Evolutionary conservation across 2,797 vertebrate genomes (phyloP).

Genomic region (Cetoscarus ocellatus): DNA sequence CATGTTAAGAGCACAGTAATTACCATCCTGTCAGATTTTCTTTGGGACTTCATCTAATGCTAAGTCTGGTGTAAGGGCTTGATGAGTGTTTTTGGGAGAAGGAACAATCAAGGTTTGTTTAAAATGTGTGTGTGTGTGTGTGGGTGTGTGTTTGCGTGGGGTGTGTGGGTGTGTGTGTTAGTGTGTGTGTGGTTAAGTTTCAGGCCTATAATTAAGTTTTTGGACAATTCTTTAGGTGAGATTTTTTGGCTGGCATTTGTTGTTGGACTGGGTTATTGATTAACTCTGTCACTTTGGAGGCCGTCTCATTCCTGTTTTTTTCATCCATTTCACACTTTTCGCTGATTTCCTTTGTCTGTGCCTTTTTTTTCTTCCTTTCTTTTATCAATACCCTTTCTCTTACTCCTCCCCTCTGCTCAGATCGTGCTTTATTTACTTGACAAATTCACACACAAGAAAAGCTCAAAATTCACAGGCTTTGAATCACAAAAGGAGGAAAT

Average conservation of each 20-base stretch:
- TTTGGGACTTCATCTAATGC: slow-evolving; percentile 69
- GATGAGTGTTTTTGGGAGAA: slow-evolving; percentile 64
- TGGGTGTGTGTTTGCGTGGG: slow-evolving; percentile 33
- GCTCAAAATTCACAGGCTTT: slow-evolving; percentile 22
- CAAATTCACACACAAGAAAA: slow-evolving; percentile 37
- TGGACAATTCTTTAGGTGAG: slow-evolving; percentile 66
- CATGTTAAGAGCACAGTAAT: slow-evolving; percentile 77
- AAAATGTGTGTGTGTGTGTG: slow-evolving; percentile 46
- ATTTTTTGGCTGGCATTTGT: slow-evolving; percentile 33
- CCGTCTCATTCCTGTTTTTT: slow-evolving; percentile 20
- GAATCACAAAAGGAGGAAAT: slow-evolving; percentile 76
- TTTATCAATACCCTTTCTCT: slow-evolving; percentile 33
- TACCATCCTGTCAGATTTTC: slow-evolving; percentile 76
- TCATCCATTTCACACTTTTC: slow-evolving; percentile 51
- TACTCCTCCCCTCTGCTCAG: slow-evolving; percentile 22
- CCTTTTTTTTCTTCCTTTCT: slow-evolving; percentile 28
- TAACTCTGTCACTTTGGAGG: slow-evolving; percentile 54
- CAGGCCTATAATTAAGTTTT: slow-evolving; percentile 72
- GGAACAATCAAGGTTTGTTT: slow-evolving; percentile 73
- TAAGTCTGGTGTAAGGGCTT: slow-evolving; percentile 45
- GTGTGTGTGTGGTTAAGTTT: slow-evolving; percentile 47
- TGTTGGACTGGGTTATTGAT: slow-evolving; percentile 68
- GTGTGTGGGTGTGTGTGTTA: too few species aligned
- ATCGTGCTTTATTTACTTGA: slow-evolving; percentile 39
- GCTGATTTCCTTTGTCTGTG: slow-evolving; percentile 35